Conservation (phyloP, 2,113 vertebrate genomes). For the Hemichromis elongatus region DNA sequence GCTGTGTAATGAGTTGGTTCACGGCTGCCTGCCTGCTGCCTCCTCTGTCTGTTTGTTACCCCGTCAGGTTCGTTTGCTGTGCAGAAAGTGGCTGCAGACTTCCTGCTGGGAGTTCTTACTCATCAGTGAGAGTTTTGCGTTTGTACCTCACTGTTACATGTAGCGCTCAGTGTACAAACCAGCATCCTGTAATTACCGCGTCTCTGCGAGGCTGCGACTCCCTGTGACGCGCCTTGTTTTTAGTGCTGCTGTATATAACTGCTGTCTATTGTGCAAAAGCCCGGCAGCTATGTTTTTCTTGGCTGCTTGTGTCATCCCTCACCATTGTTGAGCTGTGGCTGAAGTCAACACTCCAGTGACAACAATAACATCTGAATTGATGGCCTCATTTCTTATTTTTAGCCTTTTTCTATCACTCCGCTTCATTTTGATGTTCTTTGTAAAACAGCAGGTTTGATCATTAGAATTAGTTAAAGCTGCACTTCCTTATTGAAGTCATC, state of each 20-base stretch:
- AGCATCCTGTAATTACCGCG: conserved; percentile 20
- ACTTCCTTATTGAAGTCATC: neutral
- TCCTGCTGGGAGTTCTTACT: conserved; percentile 2
- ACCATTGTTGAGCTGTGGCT: neutral
- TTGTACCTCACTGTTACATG: neutral
- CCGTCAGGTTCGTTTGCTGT: neutral
- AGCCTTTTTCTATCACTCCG: neutral
- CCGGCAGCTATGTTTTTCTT: neutral
- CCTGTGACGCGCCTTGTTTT: neutral
- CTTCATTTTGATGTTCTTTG: neutral
- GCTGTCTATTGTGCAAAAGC: neutral
- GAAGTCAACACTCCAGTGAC: neutral
- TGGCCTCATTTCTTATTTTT: neutral
- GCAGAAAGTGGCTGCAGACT: neutral
- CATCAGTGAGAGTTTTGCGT: neutral
- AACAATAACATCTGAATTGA: neutral
- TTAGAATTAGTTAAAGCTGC: neutral
- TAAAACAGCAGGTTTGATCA: neutral
- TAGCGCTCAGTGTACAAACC: neutral
- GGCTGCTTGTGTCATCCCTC: neutral
- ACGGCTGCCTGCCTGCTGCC: neutral
- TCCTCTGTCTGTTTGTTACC: neutral
- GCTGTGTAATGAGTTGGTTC: neutral
- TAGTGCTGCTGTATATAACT: neutral
- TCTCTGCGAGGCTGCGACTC: neutral